Base-by-base conservation (phyloP, 2,888 invertebrate genomes). In the Eupithecia abbreviata region DNA sequence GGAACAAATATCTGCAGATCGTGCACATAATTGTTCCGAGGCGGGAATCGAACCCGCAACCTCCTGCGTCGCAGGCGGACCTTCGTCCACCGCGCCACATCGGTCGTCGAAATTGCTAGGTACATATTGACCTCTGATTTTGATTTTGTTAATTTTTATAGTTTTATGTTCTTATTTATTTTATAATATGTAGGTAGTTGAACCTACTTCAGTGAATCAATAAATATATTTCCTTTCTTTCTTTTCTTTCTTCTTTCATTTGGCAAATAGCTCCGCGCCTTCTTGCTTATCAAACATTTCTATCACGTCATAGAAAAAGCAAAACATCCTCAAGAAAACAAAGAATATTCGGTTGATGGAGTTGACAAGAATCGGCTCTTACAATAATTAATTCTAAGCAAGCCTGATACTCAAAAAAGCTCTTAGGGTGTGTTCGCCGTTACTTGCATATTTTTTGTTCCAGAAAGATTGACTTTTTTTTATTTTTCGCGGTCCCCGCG, bases 371-470 rank as follows among this genome's bases (percentile, higher is more conserved):
- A 75, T 80, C 77, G 74, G 80, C 84, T 82, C 80, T 84, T 83
- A 84, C 76, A 80, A 89, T 91, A 92, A 94, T 94, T 91, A 92
- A 94, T 94, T 93, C 94, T 90, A 90, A 90, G 86, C 91, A 88
- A 90, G 82, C 88, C 89, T 86, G 84, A 84, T 86, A 93, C 93
- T 91, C 89, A 90, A 90, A 93, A 94, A 93, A 92, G 93, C 94
- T 93, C 93, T 94, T 91, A 93, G 89, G 90, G 89, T 87, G 90
- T 91, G 90, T 89, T 89, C 87, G 92, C 90, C 92, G 90, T 95
- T 94, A 94, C 95, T 94, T 94, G 95, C 95, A 94, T 90, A 93
- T 94, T 94, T 94, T 93, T 93, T 93, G 91, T 91, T 89, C 85
- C 81, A 88, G 89, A 89, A 88, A 90, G 89, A 80, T 79, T 78